Percentiles rank a stretch among this genome's conserved stretches.
Conservation (phyloP, 2,888 invertebrate species). For the Timema cristinae region DNA sequence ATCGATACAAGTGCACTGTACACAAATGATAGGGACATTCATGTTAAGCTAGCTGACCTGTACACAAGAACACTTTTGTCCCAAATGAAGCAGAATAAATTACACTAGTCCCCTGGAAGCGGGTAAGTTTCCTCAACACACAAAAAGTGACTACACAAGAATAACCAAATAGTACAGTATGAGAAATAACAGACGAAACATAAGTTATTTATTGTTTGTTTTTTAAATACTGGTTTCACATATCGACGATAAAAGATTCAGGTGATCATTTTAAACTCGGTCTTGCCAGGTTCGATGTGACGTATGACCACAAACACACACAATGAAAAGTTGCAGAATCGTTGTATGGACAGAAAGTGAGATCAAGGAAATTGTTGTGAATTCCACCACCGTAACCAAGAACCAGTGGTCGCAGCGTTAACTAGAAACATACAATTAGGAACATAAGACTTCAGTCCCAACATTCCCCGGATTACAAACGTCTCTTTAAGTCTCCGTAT, state of each 20-base stretch:
- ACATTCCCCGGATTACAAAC: not conserved
- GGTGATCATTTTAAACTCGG: not conserved
- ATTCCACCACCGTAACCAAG: constrained; percentile 33
- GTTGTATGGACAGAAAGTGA: constrained; percentile 45
- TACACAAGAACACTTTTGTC: constrained; percentile 1
- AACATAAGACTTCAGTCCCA: constrained; percentile 37
- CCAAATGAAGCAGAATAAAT: constrained; percentile 30
- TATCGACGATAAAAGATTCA: constrained; percentile 30
- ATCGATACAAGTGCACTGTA: constrained; percentile 32
- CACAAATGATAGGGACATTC: constrained; percentile 23
- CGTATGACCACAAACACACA: not conserved
- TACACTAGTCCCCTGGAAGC: constrained; percentile 17
- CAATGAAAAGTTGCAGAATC: constrained; percentile 36
- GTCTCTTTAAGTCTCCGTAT: no score
- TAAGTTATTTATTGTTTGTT: constrained; percentile 14
- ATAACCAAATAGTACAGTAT: constrained; percentile 14
- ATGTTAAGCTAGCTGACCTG: constrained; percentile 5
- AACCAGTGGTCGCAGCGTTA: constrained; percentile 27
- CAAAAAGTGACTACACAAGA: constrained; percentile 2
- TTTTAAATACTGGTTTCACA: constrained; percentile 14
- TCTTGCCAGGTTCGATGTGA: no score
- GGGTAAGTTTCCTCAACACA: constrained; percentile 20
- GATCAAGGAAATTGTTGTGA: constrained; percentile 45
- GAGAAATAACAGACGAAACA: constrained; percentile 2
- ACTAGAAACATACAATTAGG: constrained; percentile 33